A percentile compares a stretch with the other conserved stretches of the same genome.
phyloP scores from a whole-genome alignment of 2,113 vertebrate species.

The Pterophyllum scalare region DNA sequence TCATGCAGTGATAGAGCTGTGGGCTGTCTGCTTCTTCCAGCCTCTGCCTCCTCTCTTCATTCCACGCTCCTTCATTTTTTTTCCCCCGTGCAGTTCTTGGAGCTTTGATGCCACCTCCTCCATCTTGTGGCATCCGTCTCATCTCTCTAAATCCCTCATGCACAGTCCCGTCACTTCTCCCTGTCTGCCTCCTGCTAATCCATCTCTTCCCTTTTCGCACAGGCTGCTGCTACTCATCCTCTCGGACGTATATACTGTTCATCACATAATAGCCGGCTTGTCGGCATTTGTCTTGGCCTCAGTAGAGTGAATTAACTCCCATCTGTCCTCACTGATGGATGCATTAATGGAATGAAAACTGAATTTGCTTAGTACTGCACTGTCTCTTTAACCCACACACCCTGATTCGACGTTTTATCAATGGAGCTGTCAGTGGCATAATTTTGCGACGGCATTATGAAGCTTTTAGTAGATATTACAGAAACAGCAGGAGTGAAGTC shows the following conservation, averaged over 20 bases:
- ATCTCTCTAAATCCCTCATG: constrained; percentile 27
- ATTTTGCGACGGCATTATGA: background rate
- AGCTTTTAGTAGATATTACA: constrained; percentile 37
- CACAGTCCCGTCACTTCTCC: constrained; percentile 29
- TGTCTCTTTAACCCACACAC: constrained; percentile 4
- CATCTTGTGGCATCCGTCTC: constrained; percentile 31
- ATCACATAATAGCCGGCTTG: background rate
- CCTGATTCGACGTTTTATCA: background rate
- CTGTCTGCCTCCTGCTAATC: constrained; percentile 43
- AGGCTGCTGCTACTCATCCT: constrained; percentile 37
- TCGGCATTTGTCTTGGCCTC: constrained; percentile 5
- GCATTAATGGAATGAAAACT: constrained; percentile 14
- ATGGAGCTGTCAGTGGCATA: background rate
- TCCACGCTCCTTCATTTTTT: background rate
- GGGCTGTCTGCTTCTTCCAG: constrained; percentile 27
- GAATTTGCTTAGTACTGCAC: background rate
- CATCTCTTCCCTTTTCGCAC: constrained; percentile 24
- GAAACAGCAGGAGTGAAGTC: background rate
- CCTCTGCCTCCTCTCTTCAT: constrained; percentile 8
- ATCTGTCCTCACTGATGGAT: background rate
- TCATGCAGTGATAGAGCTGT: constrained; percentile 20
- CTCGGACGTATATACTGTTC: background rate
- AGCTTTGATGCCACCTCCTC: constrained; percentile 19
- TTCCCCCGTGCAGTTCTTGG: background rate
- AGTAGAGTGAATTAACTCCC: background rate